Base-by-base conservation (phyloP, 2,888 invertebrate species). In the Stegophylla sp. region DNA sequence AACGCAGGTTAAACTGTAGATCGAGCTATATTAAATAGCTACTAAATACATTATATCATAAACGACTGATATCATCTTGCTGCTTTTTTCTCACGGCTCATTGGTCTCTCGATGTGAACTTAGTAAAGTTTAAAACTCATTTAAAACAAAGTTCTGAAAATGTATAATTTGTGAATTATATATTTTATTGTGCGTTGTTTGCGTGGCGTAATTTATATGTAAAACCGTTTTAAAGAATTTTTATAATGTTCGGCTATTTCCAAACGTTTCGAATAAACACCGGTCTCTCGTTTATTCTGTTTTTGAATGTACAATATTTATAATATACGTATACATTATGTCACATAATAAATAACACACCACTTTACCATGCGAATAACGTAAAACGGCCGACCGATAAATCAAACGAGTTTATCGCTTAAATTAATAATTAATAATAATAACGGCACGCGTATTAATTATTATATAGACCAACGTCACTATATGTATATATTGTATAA, bases 161-260 rank as follows among this genome's bases (percentile, higher is more conserved):
- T 7, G 7, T 7, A 34, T 34, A 34, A 34, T 34, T 34, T 7
- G 7, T 34, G n/a, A n/a, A 34, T 34, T 34, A 34, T 34, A 34
- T 34, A 34, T 34, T 34, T 34, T 3, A 34, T 34, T 34, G 34
- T 34, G 34, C 34, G 3, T 34, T 7, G 34, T 34, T 34, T 61
- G 17, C 61, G 17, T 9, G 17, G 10, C 61, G 17, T 61, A 61
- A 61, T 17, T 61, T 61, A 34, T 61, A 34, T 61, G 61, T 61
- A 61, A 61, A 61, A 61, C 28, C 28, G 28, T 28, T 61, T 17
- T 17, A 26, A 61, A 17, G 26, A 61, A 61, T 28, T 61, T 61
- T 61, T n/a, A 34, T n/a, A n/a, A n/a, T n/a, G n/a, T 34, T 34
- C 61, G 17, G 61, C 61, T 34, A 61, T 61, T 61, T 34, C 15